Evolutionary conservation across 1,140 invertebrate species (phyloP).

Genomic region (Marisa cornuarietis): DNA sequence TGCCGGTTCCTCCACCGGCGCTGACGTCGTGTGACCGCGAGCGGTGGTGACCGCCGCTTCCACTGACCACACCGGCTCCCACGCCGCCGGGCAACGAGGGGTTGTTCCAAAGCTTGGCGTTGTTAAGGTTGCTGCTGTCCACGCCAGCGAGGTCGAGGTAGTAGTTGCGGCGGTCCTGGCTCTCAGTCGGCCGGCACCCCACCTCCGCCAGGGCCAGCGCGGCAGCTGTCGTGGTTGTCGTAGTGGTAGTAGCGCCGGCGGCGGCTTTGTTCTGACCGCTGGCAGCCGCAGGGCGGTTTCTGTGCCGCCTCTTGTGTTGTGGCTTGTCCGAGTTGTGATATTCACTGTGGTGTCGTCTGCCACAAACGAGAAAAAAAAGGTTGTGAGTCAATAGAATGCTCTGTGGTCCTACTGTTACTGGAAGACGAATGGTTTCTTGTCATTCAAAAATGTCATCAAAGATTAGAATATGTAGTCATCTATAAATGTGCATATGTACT

Average conservation of each 20-base stretch:
- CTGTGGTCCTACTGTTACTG: too few relatives aligned
- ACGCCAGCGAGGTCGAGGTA: conserved; percentile 67
- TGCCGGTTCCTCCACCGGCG: conserved; percentile 5
- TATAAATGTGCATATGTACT: too few relatives aligned
- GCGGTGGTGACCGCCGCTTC: conserved; percentile 36
- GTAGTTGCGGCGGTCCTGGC: conserved; percentile 64
- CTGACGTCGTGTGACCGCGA: conserved; percentile 53
- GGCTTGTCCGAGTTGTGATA: conserved; percentile 25
- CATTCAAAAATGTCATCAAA: too few relatives aligned
- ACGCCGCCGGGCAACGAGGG: conserved; percentile 27
- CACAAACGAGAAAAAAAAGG: conserved; percentile 31
- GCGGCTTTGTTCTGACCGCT: conserved; percentile 9
- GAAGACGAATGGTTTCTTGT: too few relatives aligned
- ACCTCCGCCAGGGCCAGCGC: conserved; percentile 9
- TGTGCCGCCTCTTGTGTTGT: conserved; percentile 49
- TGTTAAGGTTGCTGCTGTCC: conserved; percentile 53
- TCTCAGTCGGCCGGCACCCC: conserved; percentile 45
- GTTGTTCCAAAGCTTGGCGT: conserved; percentile 51
- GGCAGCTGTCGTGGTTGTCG: conserved; percentile 20
- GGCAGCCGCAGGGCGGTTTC: conserved; percentile 14
- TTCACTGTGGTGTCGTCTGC: conserved; percentile 60
- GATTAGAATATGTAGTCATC: too few relatives aligned
- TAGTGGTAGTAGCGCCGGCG: conserved; percentile 23
- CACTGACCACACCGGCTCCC: not conserved
- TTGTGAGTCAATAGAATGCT: too few relatives aligned